Evolutionary conservation across 2,888 invertebrate species (phyloP).

Genomic region (Macrosoma leucophasiata): DNA sequence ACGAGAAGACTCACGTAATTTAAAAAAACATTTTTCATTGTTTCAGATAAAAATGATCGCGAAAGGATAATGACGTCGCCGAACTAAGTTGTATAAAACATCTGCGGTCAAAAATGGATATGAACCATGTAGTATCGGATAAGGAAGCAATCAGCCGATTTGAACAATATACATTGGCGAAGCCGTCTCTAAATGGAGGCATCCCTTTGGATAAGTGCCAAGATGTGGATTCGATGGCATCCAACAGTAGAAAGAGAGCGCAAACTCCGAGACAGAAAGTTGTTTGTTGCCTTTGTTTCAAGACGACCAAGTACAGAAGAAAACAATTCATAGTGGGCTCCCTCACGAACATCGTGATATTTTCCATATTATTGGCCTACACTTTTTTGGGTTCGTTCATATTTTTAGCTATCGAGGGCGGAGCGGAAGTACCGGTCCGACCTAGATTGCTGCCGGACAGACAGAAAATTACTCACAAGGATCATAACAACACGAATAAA

Average conservation of each 20-base stretch:
- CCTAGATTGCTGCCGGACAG: constrained; percentile 68
- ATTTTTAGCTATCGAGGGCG: constrained; percentile 89
- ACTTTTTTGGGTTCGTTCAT: constrained; percentile 86
- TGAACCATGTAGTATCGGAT: constrained; percentile 68
- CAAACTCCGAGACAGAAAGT: constrained; percentile 70
- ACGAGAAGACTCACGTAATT: constrained; percentile 26
- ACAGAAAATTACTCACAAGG: constrained; percentile 70
- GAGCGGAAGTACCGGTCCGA: constrained; percentile 71
- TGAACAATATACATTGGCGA: constrained; percentile 69
- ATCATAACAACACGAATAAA: constrained; percentile 53
- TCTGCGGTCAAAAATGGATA: constrained; percentile 55
- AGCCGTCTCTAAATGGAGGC: constrained; percentile 67
- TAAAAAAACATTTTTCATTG: constrained; percentile 40
- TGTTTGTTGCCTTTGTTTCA: constrained; percentile 73
- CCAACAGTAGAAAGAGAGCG: constrained; percentile 66
- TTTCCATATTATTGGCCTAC: constrained; percentile 86
- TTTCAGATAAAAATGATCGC: constrained; percentile 50
- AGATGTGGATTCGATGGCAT: constrained; percentile 68
- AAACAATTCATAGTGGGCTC: constrained; percentile 82
- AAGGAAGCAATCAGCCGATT: constrained; percentile 71
- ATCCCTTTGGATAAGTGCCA: constrained; percentile 73
- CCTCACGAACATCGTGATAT: constrained; percentile 88
- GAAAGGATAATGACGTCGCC: constrained; percentile 47
- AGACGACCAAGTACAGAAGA: constrained; percentile 71
- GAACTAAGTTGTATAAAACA: constrained; percentile 45